phyloP scores from a whole-genome alignment of 2,888 invertebrate species.

The Cephus pygmeus region DNA sequence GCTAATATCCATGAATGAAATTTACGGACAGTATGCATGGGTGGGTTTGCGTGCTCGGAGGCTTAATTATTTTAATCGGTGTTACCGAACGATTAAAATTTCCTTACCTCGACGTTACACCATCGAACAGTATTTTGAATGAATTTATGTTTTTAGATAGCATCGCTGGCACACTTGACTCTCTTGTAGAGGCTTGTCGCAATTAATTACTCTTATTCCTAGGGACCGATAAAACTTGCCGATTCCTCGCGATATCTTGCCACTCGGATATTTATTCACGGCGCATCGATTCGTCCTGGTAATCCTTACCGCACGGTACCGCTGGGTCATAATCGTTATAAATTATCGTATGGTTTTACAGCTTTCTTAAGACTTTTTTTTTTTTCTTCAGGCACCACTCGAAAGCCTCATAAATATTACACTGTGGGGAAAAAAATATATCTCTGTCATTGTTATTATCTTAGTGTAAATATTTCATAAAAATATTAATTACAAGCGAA shows the following conservation, averaged over 20 bases:
- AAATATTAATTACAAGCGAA: not conserved
- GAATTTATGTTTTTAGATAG: slow-evolving; percentile 18
- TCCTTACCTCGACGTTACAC: slow-evolving; percentile 9
- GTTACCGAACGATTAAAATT: slow-evolving; percentile 14
- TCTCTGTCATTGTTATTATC: not conserved
- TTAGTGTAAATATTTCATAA: not conserved
- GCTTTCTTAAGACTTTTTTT: not conserved
- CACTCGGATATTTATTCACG: not conserved
- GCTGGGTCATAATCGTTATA: not conserved
- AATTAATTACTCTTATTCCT: slow-evolving; percentile 18
- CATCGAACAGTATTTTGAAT: slow-evolving; percentile 11
- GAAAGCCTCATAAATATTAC: not conserved
- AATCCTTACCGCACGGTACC: not conserved
- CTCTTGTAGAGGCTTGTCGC: slow-evolving; percentile 8
- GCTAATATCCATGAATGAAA: not conserved
- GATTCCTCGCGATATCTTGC: not conserved
- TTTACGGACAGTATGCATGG: slow-evolving; percentile 9
- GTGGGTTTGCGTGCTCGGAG: not conserved
- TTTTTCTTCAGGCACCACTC: not conserved
- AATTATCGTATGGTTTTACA: not conserved
- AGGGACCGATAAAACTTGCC: slow-evolving; percentile 6
- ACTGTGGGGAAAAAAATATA: not conserved
- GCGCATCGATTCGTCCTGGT: not conserved
- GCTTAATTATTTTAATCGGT: slow-evolving; percentile 5
- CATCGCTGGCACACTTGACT: slow-evolving; percentile 9